phyloP scores from a whole-genome alignment of 2,113 vertebrate species.

The Bagarius yarrelli region DNA sequence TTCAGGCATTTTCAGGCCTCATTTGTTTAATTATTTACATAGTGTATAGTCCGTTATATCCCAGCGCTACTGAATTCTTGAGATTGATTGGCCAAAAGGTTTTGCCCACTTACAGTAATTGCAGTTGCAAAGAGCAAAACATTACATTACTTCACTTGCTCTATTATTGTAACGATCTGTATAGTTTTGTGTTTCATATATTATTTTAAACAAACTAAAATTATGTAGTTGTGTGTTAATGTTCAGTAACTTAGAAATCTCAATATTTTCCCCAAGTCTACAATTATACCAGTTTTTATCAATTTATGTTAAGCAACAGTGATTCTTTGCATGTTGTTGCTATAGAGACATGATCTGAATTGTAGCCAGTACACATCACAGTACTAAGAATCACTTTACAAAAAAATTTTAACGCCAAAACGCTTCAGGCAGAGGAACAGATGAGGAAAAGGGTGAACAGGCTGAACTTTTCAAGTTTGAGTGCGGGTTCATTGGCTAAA shows the following conservation, averaged over 20 bases:
- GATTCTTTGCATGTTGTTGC: too few species aligned
- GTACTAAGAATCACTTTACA: neutral
- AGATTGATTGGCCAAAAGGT: neutral
- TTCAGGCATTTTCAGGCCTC: too few species aligned
- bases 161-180: neutral
- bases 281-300: neutral
- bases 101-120: neutral
- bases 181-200: neutral
- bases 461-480: neutral
- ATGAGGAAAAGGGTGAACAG: neutral
- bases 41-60: neutral
- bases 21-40: too few species aligned
- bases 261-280: neutral
- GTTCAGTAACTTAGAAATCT: neutral
- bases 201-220: neutral
- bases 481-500: constrained; percentile 24
- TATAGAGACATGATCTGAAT: neutral
- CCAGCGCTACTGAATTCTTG: neutral
- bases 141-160: neutral
- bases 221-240: neutral
- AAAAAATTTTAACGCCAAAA: neutral
- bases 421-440: neutral
- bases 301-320: neutral
- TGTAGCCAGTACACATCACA: neutral
- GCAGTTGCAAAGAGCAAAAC: neutral